Percentiles rank a stretch among this genome's conserved stretches.
phyloP scores from a whole-genome alignment of 2,888 invertebrate genomes.

The Agriopis leucophaearia region DNA sequence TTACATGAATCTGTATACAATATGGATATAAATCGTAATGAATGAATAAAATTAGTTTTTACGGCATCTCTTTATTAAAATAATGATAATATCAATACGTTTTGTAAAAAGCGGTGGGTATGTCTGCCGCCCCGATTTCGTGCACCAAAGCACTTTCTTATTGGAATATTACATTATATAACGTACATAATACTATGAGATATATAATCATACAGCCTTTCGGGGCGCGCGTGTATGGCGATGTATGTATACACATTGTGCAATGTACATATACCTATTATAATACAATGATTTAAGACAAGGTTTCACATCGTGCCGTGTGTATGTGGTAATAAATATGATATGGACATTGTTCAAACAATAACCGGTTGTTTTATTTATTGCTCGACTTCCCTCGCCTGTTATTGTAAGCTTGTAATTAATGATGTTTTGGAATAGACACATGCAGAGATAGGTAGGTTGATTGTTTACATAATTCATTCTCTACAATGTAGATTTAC shows the following conservation, averaged over 20 bases:
- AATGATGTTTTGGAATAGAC: conserved; percentile 19
- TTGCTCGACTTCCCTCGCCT: conserved; percentile 40
- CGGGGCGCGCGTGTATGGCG: conserved; percentile 89
- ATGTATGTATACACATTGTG: conserved; percentile 90
- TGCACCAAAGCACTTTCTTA: conserved; percentile 88
- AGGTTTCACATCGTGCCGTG: conserved; percentile 96
- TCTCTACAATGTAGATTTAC: conserved; percentile 17
- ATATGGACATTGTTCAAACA: conserved; percentile 96
- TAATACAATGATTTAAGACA: conserved; percentile 92
- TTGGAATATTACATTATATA: conserved; percentile 87
- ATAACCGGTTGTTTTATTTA: conserved; percentile 86
- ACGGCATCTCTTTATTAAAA: conserved; percentile 86
- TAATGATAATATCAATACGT: conserved; percentile 85
- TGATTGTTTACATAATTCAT: conserved; percentile 18
- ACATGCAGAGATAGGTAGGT: conserved; percentile 16
- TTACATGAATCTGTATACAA: conserved; percentile 89
- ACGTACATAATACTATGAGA: conserved; percentile 85
- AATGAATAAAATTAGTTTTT: conserved; percentile 85
- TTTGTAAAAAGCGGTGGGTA: conserved; percentile 85
- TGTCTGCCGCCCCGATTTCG: conserved; percentile 84
- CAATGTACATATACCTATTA: conserved; percentile 91
- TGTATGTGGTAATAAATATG: conserved; percentile 95
- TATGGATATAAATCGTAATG: conserved; percentile 86
- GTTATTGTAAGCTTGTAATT: conserved; percentile 39
- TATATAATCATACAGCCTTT: conserved; percentile 87